Base-by-base conservation (phyloP, 2,888 invertebrate species). In the Tanaodytes sp. region DNA sequence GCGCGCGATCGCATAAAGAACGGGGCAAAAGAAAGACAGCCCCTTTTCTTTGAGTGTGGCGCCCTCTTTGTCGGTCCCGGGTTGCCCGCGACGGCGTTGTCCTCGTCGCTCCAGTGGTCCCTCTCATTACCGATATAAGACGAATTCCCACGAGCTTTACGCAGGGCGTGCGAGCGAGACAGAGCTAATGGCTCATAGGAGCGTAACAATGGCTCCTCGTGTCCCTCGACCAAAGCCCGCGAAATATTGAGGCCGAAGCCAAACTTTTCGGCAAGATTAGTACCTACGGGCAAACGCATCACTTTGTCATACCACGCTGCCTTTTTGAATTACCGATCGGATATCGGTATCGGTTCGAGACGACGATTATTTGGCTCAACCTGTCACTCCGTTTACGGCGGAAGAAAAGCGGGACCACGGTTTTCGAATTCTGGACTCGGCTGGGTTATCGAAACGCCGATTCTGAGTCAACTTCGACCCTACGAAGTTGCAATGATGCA, bases 191-290 rank as follows among this genome's bases (percentile, higher is more conserved):
- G 36, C 49, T 61, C 55, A 69, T 69, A 70, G 65, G 65, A 71
- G 70, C 70, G 70, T 65, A 71, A 71, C 65, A 71, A 70, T 71
- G 65, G 70, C 70, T 71, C 62, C 62, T 71, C 62, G 70, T 66
- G 65, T 71, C 65, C 70, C 58, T 71, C 65, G 48, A 62, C 65
- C 55, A 61, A 71, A 65, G 57, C 30, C 58, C 27, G 49, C 57
- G 46, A 65, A 71, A 68, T 68, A 57, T 51, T n/a, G n/a, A n/a
- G 57, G 55, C 57, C 57, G 61, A 62, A 23, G 14, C 31, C 33
- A 45, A 51, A 58, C 43, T 62, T 62, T 43, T 39, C 49, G 39
- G 18, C 20, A 23, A 23, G 55, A 59, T 67, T 67, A 57, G 39
- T 31, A 27, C 19, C 48, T 31, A 40, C 8, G n/a, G 8, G 23